Conservation (phyloP, 2,888 invertebrate species). For the Disparrhopalites patrizii region DNA sequence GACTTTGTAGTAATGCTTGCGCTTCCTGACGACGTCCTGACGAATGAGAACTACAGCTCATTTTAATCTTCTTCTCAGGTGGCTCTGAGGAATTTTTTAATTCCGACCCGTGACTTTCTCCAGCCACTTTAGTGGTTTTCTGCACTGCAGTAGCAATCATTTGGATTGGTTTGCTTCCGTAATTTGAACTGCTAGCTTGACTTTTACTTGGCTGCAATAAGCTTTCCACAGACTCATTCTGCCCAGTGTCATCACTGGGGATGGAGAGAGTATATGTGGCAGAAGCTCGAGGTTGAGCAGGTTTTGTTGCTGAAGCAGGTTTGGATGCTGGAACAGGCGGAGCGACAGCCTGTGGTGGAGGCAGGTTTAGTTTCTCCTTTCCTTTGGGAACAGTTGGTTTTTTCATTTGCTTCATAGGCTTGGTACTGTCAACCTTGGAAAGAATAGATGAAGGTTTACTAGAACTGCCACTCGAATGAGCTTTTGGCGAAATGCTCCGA, state of each 20-base stretch:
- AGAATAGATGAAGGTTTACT: too few species aligned
- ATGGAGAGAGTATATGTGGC: slow-evolving; percentile 43
- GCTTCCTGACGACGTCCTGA: not conserved
- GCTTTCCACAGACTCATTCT: slow-evolving; percentile 41
- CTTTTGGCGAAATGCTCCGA: not conserved
- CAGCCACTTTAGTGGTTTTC: slow-evolving; percentile 16
- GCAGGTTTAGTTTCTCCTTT: slow-evolving; percentile 23
- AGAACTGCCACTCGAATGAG: slow-evolving; percentile 3
- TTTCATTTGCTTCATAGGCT: slow-evolving; percentile 30
- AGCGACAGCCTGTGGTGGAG: slow-evolving; percentile 10
- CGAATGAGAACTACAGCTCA: not conserved
- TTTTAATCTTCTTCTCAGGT: slow-evolving; percentile 15
- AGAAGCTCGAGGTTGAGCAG: too few species aligned
- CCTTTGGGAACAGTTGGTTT: slow-evolving; percentile 27
- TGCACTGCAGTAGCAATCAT: slow-evolving; percentile 38
- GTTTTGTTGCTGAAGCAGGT: not conserved
- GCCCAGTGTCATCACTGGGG: slow-evolving; percentile 41
- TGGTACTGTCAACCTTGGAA: slow-evolving; percentile 21
- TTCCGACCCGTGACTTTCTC: slow-evolving; percentile 35
- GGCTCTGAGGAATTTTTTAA: slow-evolving; percentile 37
- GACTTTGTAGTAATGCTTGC: too few species aligned
- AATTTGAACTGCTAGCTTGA: slow-evolving; percentile 5
- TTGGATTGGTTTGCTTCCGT: slow-evolving; percentile 36
- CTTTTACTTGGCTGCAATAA: slow-evolving; percentile 29
- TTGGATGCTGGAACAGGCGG: not conserved